A percentile compares a stretch with the other conserved stretches of the same genome.
These are phyloP conservation scores for Plagodis pulveraria DNA, from an alignment of 2,888 invertebrate species.

Conservation along the genomic window DNA sequence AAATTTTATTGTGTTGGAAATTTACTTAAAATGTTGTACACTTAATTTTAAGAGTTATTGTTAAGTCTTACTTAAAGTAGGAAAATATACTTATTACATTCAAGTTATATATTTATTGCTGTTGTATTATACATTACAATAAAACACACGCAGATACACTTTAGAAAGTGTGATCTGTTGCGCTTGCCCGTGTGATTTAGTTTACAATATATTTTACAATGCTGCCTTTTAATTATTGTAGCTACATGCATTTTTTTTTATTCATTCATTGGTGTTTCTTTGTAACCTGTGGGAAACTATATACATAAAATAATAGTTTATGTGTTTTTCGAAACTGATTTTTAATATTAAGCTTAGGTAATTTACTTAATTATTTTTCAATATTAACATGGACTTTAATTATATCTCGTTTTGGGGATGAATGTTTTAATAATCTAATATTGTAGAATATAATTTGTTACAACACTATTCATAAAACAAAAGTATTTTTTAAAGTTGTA, in stretches of 20 bases:
- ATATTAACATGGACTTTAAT: no score
- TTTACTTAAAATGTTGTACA: not conserved
- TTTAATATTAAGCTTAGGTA: no score
- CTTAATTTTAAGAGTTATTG: conserved; percentile 7
- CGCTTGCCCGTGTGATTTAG: no score
- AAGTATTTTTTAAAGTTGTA: conserved; percentile 64
- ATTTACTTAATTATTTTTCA: no score
- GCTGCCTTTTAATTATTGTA: no score
- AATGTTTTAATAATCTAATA: conserved; percentile 29
- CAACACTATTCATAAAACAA: conserved; percentile 23
- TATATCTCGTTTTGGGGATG: conserved; percentile 10
- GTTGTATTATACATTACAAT: not conserved
- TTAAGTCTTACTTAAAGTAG: conserved; percentile 27
- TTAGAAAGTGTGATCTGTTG: conserved; percentile 1
- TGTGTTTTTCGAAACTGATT: no score
- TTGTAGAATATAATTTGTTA: no score
- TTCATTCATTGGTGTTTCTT: no score
- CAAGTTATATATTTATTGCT: conserved; percentile 1
- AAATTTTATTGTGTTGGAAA: conserved; percentile 10
- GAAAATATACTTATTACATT: conserved; percentile 11
- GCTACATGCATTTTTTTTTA: no score
- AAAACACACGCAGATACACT: not conserved
- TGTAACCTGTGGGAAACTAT: no score
- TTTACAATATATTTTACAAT: no score
- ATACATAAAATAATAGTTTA: no score